Evolutionary conservation across 2,797 vertebrate genomes (phyloP), one percentile per base, ranked within the genome.

Genomic region (Rousettus madagascariensis): DNA sequence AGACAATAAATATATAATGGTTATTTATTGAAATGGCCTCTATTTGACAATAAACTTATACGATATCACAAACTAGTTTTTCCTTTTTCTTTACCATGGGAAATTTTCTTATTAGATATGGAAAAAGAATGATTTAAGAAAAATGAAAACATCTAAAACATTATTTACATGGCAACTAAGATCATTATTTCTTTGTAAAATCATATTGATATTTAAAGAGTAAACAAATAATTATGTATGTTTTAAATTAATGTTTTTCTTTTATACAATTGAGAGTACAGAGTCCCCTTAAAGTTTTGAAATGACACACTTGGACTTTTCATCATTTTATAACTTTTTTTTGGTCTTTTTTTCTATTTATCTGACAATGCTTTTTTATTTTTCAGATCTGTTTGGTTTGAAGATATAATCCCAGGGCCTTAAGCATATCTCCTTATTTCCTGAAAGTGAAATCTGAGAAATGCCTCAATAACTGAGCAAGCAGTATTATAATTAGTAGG

Each of bases 181-280:
- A 57, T 10, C 4, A 28, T 28, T 28, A 22, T 59, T 69, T 85
- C n/a, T 84, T 90, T 77, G 49, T 38, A 87, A 53, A 84, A 38
- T 84, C 41, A 17, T 43, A 36, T 30, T 88, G 59, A n/a, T 61
- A 19, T 36, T 65, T 75, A 36, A 84, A 53, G 69, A 22, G 22
- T 53, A 78, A 69, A 69, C 7, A 69, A 20, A 36, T 63, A 88
- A 75, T 66, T 82, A 79, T 68, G 10, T 12, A 66, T 3, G 38
- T n/a, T 66, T 93, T 75, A 91, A 83, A 77, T 80, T 20, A n/a
- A 59, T 75, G 63, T 93, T 77, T 95, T 63, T 11, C 68, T 43
- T 72, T 66, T 93, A 51, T 68, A 80, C 38, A 89, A 59, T 33
- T 72, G 6, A 84, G 79, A 9, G 57, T 43, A 63, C 16, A 89